These are phyloP conservation scores for Peribatodes rhomboidaria DNA, from an alignment of 2,888 invertebrate species.

Conservation along the genomic window DNA sequence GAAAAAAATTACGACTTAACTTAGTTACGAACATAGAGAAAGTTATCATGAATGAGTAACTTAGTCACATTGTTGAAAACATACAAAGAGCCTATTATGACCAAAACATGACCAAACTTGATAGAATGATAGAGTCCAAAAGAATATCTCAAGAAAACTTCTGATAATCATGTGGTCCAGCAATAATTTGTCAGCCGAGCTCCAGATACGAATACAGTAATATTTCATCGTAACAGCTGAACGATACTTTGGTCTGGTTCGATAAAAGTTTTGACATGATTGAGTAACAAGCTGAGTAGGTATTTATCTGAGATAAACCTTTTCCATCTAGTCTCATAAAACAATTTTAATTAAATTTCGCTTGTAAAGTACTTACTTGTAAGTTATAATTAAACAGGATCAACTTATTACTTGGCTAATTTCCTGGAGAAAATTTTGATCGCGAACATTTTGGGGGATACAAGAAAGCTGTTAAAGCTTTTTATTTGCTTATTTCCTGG, in stretches of 20 bases:
- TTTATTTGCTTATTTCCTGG: no score
- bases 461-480: background rate
- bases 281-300: constrained; percentile 9
- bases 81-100: constrained; percentile 24
- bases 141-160: constrained; percentile 30
- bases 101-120: constrained; percentile 19
- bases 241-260: constrained; percentile 6
- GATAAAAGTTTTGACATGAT: constrained; percentile 27
- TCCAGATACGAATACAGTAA: constrained; percentile 16
- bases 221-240: constrained; percentile 31
- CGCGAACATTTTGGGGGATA: background rate
- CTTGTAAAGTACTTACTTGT: no score
- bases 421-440: no score
- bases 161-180: constrained; percentile 14
- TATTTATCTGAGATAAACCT: constrained; percentile 12
- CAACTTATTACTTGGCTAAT: no score
- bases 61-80: constrained; percentile 7
- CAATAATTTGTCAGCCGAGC: constrained; percentile 18
- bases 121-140: constrained; percentile 13
- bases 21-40: background rate
- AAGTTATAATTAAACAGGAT: no score
- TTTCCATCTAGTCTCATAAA: background rate
- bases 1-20: background rate
- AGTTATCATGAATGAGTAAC: constrained; percentile 1
- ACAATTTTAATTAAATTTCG: background rate